These are phyloP conservation scores for Scaptomyza polygonia DNA, from an alignment of 2,888 invertebrate species.

Conservation along the genomic window DNA sequence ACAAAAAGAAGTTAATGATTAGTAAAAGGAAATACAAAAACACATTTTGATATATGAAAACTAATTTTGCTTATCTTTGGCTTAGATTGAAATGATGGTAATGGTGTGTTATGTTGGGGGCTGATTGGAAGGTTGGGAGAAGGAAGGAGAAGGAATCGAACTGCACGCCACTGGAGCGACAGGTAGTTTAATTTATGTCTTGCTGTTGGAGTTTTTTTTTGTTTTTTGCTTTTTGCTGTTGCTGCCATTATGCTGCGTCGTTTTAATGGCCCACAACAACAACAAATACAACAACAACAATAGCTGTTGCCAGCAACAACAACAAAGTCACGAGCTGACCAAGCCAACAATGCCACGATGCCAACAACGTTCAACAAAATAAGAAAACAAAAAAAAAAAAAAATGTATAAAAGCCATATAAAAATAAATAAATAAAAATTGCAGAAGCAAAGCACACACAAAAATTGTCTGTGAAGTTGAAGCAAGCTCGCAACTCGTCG, in stretches of 20 bases:
- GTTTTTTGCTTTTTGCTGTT: constrained; percentile 49
- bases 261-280: constrained; percentile 74
- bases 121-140: too few relatives aligned
- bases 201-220: constrained; percentile 36
- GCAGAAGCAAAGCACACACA: constrained; percentile 27
- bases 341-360: constrained; percentile 63
- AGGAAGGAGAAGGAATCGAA: background rate
- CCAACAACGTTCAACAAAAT: constrained; percentile 24
- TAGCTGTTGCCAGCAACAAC: constrained; percentile 36
- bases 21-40: constrained; percentile 40
- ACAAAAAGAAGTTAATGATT: constrained; percentile 49
- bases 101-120: background rate
- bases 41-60: constrained; percentile 48
- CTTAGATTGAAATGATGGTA: constrained; percentile 28
- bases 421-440: constrained; percentile 81
- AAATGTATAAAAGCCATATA: constrained; percentile 76
- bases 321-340: constrained; percentile 61
- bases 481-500: constrained; percentile 15
- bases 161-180: constrained; percentile 68
- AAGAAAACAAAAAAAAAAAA: background rate
- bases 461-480: constrained; percentile 73
- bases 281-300: constrained; percentile 54
- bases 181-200: constrained; percentile 82
- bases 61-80: constrained; percentile 65
- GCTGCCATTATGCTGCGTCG: constrained; percentile 79